Evolutionary conservation across 2,888 invertebrate species (phyloP), one percentile per base, ranked within the genome.

Genomic region (Acrocyrtus sp.): DNA sequence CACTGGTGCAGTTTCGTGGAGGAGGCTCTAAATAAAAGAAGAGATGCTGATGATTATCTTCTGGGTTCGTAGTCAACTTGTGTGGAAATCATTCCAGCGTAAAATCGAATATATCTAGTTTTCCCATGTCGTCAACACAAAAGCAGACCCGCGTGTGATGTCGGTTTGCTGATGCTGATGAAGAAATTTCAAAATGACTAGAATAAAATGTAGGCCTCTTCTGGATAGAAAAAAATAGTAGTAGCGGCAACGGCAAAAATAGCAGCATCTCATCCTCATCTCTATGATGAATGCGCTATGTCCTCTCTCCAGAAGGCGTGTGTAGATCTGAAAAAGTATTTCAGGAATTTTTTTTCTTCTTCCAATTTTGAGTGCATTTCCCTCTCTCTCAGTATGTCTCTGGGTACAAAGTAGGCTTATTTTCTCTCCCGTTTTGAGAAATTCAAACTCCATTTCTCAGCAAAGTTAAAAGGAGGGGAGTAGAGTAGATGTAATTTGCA

Each of bases 21-120:
- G 27, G 26, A 24, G 27, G 27, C 26, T 5, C 12, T 17, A 24
- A 53, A 53, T 21, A 53, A 53, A 26, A 12, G 45, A 51, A 21
- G 24, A 24, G 50, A 41, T 29, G 50, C n/a, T n/a, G n/a, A n/a
- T n/a, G n/a, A n/a, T n/a, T n/a, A n/a, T n/a, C n/a, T n/a, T n/a
- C n/a, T n/a, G n/a, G n/a, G n/a, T n/a, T n/a, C n/a, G 10, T 22
- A 41, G 22, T 34, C 56, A 54, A 10, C 51, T 21, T 50, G 6
- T 68, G 45, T 29, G 8, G 51, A 72, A 72, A 72, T 65, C 70
- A 72, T 53, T 72, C 72, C 47, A 53, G 47, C 60, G 65, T 60
- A 72, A 72, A 72, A 72, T 72, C 72, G 65, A 72, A 72, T 65
- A 72, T 60, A 72, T 72, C 60, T 65, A 65, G 60, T 65, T 72